A percentile compares a stretch with the other conserved stretches of the same genome.
These are phyloP conservation scores for Chloroceryle inda DNA, from an alignment of 2,797 vertebrate species.

Conservation along the genomic window DNA sequence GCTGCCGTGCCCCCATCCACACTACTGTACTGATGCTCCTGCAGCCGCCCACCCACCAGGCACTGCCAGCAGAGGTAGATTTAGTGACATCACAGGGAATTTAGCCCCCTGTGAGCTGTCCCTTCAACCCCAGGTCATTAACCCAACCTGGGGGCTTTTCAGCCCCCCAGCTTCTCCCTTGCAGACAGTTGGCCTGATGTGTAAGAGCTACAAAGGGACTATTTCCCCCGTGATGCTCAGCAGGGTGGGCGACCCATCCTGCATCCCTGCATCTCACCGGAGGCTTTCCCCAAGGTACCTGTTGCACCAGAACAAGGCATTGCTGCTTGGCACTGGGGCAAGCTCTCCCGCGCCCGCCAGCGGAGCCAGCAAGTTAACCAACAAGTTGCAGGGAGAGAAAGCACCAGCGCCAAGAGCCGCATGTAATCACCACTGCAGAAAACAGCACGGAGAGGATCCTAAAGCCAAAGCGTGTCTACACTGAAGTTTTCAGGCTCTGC, in stretches of 20 bases:
- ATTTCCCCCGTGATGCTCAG: accelerated
- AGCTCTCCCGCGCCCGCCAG: background rate
- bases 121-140: background rate
- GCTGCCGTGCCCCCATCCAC: accelerated
- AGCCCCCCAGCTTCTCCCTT: background rate
- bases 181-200: accelerated
- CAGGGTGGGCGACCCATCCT: background rate
- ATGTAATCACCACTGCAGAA: constrained; percentile 43
- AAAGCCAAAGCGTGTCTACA: background rate
- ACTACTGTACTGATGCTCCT: accelerated
- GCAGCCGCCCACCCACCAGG: accelerated
- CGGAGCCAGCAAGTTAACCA: constrained; percentile 39
- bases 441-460: background rate
- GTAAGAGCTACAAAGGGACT: background rate
- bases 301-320: background rate
- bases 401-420: background rate
- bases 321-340: background rate
- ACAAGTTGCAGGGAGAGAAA: constrained; percentile 48
- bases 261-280: background rate
- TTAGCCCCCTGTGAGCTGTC: background rate
- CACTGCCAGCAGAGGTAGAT: accelerated
- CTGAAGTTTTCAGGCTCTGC: background rate
- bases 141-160: background rate
- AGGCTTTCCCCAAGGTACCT: background rate
- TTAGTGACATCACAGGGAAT: background rate